phyloP scores from a whole-genome alignment of 2,113 vertebrate genomes.

The Parus major region DNA sequence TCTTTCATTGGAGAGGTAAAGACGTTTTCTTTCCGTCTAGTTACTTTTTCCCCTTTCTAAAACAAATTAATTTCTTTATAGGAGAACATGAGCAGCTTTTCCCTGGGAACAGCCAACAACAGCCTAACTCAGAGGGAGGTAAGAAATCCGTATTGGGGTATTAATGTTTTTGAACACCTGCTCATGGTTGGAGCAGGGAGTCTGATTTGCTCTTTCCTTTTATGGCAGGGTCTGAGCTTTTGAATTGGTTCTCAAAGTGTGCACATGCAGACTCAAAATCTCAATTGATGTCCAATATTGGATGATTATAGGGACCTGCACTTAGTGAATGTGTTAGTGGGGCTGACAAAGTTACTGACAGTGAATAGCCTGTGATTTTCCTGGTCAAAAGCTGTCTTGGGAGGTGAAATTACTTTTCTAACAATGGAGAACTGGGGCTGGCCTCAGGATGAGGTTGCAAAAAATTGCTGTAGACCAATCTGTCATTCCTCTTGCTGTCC shows the following conservation, averaged over 20 bases:
- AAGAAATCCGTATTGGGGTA: not conserved
- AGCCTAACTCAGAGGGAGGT: not conserved
- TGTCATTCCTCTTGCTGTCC: not conserved
- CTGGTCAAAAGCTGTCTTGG: not conserved
- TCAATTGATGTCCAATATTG: not conserved
- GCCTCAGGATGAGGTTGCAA: not conserved
- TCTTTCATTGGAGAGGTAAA: not conserved
- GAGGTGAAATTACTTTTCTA: not conserved
- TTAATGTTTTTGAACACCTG: not conserved
- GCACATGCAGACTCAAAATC: not conserved
- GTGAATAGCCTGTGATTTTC: not conserved
- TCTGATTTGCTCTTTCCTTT: not conserved
- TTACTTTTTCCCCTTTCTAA: not conserved
- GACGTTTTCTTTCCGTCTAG: not conserved
- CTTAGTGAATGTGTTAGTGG: not conserved
- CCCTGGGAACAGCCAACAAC: fast-evolving
- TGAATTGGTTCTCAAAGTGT: not conserved
- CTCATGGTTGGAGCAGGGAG: not conserved
- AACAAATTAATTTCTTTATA: not conserved
- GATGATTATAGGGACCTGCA: not conserved
- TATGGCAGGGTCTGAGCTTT: not conserved
- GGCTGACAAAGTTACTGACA: not conserved
- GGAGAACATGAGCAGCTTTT: not conserved
- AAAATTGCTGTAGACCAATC: not conserved
- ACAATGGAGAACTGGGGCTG: not conserved